These are phyloP conservation scores for Andrena minutula DNA, from an alignment of 2,888 invertebrate genomes.

Conservation along the genomic window DNA sequence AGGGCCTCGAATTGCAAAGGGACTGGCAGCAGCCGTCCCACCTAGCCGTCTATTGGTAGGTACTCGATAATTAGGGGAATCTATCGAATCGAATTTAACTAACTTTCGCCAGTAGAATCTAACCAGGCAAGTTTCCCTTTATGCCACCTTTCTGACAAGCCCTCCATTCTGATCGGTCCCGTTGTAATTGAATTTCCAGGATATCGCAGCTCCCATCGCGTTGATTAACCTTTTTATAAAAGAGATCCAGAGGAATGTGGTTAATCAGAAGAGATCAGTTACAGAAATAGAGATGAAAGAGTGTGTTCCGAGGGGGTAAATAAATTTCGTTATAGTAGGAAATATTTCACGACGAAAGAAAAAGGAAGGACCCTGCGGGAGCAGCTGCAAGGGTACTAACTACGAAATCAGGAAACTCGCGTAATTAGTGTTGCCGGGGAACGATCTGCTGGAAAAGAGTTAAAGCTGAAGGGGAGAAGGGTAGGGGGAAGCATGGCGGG, in stretches of 20 bases:
- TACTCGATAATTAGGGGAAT: slow-evolving; percentile 53
- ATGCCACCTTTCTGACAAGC: neutral
- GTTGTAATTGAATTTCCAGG: neutral
- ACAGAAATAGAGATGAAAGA: no score
- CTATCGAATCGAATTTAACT: slow-evolving; percentile 61
- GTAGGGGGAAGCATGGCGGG: slow-evolving; percentile 1
- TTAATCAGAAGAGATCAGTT: no score
- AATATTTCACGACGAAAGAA: neutral
- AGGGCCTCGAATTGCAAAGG: neutral
- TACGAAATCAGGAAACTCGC: slow-evolving; percentile 36
- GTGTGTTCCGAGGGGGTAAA: neutral
- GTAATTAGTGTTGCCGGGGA: slow-evolving; percentile 48
- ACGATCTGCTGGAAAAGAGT: slow-evolving; percentile 39
- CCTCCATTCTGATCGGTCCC: neutral
- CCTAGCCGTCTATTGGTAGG: neutral
- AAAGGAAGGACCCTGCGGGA: neutral
- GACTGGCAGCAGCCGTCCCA: slow-evolving; percentile 22
- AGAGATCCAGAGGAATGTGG: no score
- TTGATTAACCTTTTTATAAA: no score
- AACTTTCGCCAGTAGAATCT: slow-evolving; percentile 47
- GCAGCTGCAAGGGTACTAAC: slow-evolving; percentile 16
- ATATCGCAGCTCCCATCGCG: no score
- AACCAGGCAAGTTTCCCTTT: neutral
- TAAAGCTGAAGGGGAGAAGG: neutral
- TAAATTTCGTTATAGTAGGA: slow-evolving; percentile 7